These are phyloP conservation scores for Ennomos erosarius DNA, from an alignment of 2,888 invertebrate species.

Conservation along the genomic window DNA sequence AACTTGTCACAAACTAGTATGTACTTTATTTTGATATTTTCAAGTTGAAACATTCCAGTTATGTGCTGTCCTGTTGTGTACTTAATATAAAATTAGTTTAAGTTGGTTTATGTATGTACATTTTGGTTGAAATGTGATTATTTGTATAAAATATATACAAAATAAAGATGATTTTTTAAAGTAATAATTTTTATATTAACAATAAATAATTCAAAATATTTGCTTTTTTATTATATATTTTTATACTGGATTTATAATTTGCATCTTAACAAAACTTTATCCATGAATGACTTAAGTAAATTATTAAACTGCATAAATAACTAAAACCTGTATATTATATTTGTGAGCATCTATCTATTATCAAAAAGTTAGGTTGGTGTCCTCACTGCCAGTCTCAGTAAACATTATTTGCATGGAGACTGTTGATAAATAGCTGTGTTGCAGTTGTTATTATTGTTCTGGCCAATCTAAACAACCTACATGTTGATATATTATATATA, in stretches of 20 bases:
- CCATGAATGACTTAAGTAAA: conserved; percentile 2
- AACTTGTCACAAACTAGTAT: conserved; percentile 51
- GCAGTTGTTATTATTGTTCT: too few species aligned
- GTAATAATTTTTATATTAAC: conserved; percentile 62
- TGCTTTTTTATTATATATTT: too few species aligned
- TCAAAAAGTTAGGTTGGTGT: too few species aligned
- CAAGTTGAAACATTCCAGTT: conserved; percentile 74
- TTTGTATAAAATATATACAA: conserved; percentile 56
- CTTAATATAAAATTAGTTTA: conserved; percentile 65
- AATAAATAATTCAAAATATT: conserved; percentile 65
- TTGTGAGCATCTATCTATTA: too few species aligned
- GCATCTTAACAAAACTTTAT: conserved; percentile 7
- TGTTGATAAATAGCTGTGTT: too few species aligned
- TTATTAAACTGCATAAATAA: not conserved
- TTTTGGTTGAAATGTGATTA: conserved; percentile 77
- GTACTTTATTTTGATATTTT: conserved; percentile 44
- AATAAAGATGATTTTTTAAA: conserved; percentile 60
- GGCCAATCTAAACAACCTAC: too few species aligned
- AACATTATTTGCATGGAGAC: too few species aligned
- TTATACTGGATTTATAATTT: conserved; percentile 18
- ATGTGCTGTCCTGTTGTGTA: conserved; percentile 80
- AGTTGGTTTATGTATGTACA: conserved; percentile 71
- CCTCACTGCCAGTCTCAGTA: too few species aligned
- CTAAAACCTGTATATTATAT: not conserved
- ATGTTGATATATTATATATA: too few species aligned